Evolutionary conservation across 2,888 invertebrate species (phyloP), one percentile per base, ranked within the genome.

Genomic region (Caenorhabditis angaria): DNA sequence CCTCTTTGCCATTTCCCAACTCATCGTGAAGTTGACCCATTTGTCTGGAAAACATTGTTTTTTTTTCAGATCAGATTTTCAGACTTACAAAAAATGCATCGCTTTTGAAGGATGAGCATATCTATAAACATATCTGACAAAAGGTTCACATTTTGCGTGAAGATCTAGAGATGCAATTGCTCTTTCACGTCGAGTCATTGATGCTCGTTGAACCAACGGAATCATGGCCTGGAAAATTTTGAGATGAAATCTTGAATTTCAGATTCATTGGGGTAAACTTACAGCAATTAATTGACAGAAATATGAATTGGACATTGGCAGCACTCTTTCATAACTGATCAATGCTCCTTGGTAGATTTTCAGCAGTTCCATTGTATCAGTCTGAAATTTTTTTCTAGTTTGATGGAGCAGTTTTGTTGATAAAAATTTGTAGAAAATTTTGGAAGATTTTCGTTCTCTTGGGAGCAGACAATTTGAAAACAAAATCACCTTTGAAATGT

Each of bases 61-160:
- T 3, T 25, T 56, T n/a, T n/a, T n/a, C n/a, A n/a, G 12, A n/a
- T 12, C n/a, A n/a, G 25, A n/a, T 4, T 22, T n/a, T 47, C 14
- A 47, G 58, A 56, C 73, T 62, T n/a, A 74, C 74, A 69, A 41
- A 24, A 69, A 66, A 41, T 69, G 74, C 74, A 69, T 74, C 0
- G 69, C 69, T 56, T 74, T 74, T 1, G 74, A 65, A 12, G 74
- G 74, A 69, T 74, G 74, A 47, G 74, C 74, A 50, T 69, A 69
- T 18, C 74, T 62, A 25, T 68, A 74, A 4, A 69, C 66, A 24
- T 74, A 74, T 48, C 74, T 63, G 2, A 73, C 73, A 53, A 73
- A 73, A 25, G 68, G 65, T 63, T 73, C 73, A 47, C 72, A 72
- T 20, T 72, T 72, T 4, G 29, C 10, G 32, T 72, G 72, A 8